A percentile compares a stretch with the other conserved stretches of the same genome.
These are phyloP conservation scores for Drosophila eohydei DNA, from an alignment of 2,888 invertebrate genomes.

Conservation along the genomic window DNA sequence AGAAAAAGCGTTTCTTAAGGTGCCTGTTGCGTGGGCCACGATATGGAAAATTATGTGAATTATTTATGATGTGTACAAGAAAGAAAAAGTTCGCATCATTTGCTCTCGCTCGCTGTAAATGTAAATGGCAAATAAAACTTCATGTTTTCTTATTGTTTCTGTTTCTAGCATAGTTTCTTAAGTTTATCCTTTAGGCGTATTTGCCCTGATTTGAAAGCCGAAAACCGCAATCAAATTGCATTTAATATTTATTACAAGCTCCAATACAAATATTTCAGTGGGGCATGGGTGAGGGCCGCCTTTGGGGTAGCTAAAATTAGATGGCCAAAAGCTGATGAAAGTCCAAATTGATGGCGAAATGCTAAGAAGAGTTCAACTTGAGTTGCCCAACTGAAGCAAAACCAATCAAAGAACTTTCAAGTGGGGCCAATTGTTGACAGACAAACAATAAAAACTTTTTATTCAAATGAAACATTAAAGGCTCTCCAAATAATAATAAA, in stretches of 20 bases:
- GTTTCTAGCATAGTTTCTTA: slow-evolving; percentile 25
- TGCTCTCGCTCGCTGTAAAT: slow-evolving; percentile 8
- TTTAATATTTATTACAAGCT: slow-evolving; percentile 70
- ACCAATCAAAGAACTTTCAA: not conserved
- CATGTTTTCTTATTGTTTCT: not conserved
- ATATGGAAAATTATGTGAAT: slow-evolving; percentile 62
- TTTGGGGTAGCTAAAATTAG: slow-evolving; percentile 4
- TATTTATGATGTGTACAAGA: slow-evolving; percentile 52
- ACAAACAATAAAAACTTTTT: slow-evolving; percentile 1
- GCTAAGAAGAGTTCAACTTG: not conserved
- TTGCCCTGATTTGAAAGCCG: slow-evolving; percentile 25
- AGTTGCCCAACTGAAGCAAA: not conserved
- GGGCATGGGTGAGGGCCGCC: not conserved
- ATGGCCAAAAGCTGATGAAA: not conserved
- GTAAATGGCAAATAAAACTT: slow-evolving; percentile 23
- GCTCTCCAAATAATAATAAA: not conserved
- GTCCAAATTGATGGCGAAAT: slow-evolving; percentile 3
- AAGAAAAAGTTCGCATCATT: slow-evolving; percentile 45
- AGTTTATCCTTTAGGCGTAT: not conserved
- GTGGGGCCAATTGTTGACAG: not conserved
- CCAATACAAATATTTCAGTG: slow-evolving; percentile 9
- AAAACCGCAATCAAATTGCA: slow-evolving; percentile 70
- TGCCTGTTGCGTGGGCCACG: slow-evolving; percentile 34
- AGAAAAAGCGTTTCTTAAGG: slow-evolving; percentile 12
- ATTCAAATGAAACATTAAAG: not conserved